phyloP scores from a whole-genome alignment of 2,888 invertebrate genomes.

The Dasysyrphus tricinctus region DNA sequence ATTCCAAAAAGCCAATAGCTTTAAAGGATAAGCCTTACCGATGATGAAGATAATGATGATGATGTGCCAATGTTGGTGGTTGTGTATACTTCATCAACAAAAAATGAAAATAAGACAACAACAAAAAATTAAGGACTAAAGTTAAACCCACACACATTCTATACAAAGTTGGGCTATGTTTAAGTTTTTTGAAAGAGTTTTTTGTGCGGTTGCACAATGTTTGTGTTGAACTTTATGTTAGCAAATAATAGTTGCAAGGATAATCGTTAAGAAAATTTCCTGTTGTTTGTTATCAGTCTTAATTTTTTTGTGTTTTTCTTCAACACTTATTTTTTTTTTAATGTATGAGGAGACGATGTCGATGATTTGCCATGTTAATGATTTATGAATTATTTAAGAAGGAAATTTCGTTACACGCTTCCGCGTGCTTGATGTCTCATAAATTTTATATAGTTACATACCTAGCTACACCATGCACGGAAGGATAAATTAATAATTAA shows the following conservation, averaged over 20 bases:
- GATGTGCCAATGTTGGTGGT: slow-evolving; percentile 37
- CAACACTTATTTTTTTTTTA: neutral
- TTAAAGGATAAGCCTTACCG: slow-evolving; percentile 68
- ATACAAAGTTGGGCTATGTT: slow-evolving; percentile 46
- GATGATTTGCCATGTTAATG: slow-evolving; percentile 50
- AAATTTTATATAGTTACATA: slow-evolving; percentile 54
- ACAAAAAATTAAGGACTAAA: slow-evolving; percentile 44
- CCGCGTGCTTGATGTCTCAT: slow-evolving; percentile 57
- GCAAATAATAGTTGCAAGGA: slow-evolving; percentile 65
- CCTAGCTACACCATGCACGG: neutral
- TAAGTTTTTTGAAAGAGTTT: slow-evolving; percentile 42
- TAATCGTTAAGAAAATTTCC: slow-evolving; percentile 65
- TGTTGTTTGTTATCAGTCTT: slow-evolving; percentile 18
- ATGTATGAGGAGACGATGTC: slow-evolving; percentile 18
- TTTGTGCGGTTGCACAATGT: slow-evolving; percentile 36
- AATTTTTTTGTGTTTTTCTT: slow-evolving; percentile 1
- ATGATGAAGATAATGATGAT: slow-evolving; percentile 51
- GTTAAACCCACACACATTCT: slow-evolving; percentile 64
- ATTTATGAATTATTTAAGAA: slow-evolving; percentile 71
- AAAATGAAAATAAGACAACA: slow-evolving; percentile 1
- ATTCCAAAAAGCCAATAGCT: slow-evolving; percentile 45
- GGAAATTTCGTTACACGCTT: slow-evolving; percentile 62
- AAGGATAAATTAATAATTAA: slow-evolving; percentile 18
- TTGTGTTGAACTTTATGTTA: slow-evolving; percentile 51
- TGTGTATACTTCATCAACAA: slow-evolving; percentile 35